Percentiles rank a stretch among this genome's conserved stretches.
These are phyloP conservation scores for Caenorhabditis elegans DNA, from an alignment of 1,140 invertebrate species.

Conservation along the genomic window WBcel235 BX284603.4:10960001-10960500, in stretches of 20 bases:
- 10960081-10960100: background rate
- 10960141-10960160: background rate
- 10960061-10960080: background rate
- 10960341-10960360: background rate
- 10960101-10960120: background rate
- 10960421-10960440: too few relatives aligned
- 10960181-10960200: background rate
- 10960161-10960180: constrained; percentile 9
- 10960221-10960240: background rate
- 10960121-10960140: background rate
- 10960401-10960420: too few relatives aligned
- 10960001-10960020: too few relatives aligned
- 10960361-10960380: too few relatives aligned
- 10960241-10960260: background rate
- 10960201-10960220: background rate
- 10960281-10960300: constrained; percentile 20
- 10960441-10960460: too few relatives aligned
- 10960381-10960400: too few relatives aligned
- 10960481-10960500: too few relatives aligned
- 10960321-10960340: constrained; percentile 15
- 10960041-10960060: background rate
- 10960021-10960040: too few relatives aligned
- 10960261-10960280: background rate
- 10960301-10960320: constrained; percentile 4
- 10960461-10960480: too few relatives aligned